Conservation (phyloP, 2,797 vertebrate genomes). For the Manis javanica region DNA sequence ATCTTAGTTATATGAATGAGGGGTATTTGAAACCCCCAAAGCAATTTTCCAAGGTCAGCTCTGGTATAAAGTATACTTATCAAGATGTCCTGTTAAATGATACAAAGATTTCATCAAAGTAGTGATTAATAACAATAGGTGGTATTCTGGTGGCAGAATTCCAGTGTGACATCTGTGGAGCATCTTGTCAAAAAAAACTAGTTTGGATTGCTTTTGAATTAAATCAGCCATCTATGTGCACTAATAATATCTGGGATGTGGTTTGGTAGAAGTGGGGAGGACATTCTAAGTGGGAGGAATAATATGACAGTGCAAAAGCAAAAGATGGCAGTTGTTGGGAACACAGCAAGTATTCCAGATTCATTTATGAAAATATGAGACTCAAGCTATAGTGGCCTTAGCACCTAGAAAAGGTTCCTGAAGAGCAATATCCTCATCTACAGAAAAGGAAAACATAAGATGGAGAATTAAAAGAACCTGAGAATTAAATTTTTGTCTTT, state of each 20-base stretch:
- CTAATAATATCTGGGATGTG: constrained; percentile 58
- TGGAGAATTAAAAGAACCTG: constrained; percentile 40
- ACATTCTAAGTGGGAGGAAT: constrained; percentile 56
- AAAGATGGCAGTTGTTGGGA: constrained; percentile 27
- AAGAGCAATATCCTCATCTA: constrained; percentile 18
- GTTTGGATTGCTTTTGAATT: constrained; percentile 58
- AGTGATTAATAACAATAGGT: constrained; percentile 62
- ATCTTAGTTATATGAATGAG: not conserved
- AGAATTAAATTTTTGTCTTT: constrained; percentile 55
- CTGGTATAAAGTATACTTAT: constrained; percentile 45
- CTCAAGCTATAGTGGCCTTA: constrained; percentile 26
- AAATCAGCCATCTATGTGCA: constrained; percentile 52
- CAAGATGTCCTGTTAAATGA: constrained; percentile 40
- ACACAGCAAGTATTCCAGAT: constrained; percentile 42
- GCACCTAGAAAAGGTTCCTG: constrained; percentile 44
- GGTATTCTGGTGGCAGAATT: constrained; percentile 57
- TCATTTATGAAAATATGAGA: constrained; percentile 62
- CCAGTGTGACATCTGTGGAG: constrained; percentile 57
- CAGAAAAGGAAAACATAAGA: constrained; percentile 15
- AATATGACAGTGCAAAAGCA: constrained; percentile 39
- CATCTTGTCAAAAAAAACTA: constrained; percentile 64
- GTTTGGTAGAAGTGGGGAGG: constrained; percentile 22
- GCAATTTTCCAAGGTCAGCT: constrained; percentile 10
- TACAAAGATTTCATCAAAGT: constrained; percentile 61
- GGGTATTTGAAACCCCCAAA: constrained; percentile 16